These are phyloP conservation scores for Anabacerthia variegaticeps DNA, from an alignment of 2,797 vertebrate genomes.

Conservation along the genomic window DNA sequence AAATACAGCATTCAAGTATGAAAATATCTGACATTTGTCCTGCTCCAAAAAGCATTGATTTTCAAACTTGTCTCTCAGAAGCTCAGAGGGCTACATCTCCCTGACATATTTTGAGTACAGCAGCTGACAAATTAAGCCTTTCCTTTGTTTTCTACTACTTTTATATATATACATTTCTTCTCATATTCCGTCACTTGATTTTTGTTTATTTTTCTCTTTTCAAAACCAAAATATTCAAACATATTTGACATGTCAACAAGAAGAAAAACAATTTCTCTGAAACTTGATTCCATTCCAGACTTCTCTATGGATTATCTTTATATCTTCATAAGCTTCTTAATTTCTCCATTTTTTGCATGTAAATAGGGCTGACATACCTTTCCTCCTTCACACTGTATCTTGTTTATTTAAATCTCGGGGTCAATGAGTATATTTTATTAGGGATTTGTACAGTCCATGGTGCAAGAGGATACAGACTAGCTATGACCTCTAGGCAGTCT, in stretches of 20 bases:
- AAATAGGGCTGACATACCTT: neutral
- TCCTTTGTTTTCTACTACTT: neutral
- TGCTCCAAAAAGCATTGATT: neutral
- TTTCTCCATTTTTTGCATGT: neutral
- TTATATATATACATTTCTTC: neutral
- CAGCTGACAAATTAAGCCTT: neutral
- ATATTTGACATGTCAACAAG: neutral
- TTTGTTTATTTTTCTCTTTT: neutral
- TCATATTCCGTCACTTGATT: neutral
- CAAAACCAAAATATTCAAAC: neutral
- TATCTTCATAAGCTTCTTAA: neutral
- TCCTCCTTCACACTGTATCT: neutral
- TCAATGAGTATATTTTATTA: neutral
- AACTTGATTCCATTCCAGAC: neutral
- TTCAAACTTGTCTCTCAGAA: neutral
- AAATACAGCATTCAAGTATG: neutral
- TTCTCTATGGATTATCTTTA: neutral
- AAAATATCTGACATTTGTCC: neutral
- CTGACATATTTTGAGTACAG: neutral
- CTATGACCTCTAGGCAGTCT: neutral
- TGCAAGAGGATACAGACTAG: rapidly evolving
- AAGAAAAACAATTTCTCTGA: neutral
- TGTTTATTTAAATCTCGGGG: neutral
- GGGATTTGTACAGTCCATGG: neutral
- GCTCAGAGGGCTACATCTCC: neutral